phyloP scores from a whole-genome alignment of 2,113 vertebrate species.

The Orycteropus afer region DNA sequence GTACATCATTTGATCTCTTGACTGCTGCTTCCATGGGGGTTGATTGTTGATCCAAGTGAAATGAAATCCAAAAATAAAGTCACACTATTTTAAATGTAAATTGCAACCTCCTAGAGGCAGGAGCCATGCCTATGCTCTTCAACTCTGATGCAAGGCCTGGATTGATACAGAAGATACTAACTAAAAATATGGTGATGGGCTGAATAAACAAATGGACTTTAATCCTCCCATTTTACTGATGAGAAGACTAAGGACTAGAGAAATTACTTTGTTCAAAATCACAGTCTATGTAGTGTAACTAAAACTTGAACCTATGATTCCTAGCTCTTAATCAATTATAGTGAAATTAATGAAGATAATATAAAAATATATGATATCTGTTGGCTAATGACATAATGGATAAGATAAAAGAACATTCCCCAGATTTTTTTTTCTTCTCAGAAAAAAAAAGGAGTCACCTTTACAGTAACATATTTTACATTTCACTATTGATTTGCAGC shows the following conservation, averaged over 20 bases:
- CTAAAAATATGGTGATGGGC: not conserved
- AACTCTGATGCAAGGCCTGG: not conserved
- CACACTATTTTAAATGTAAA: not conserved
- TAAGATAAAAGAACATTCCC: not conserved
- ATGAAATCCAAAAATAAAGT: not conserved
- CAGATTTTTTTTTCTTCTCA: not conserved
- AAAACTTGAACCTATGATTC: not conserved
- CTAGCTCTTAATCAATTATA: not conserved
- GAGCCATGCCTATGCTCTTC: not conserved
- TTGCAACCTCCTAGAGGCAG: not conserved
- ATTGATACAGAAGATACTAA: not conserved
- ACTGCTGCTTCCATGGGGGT: not conserved
- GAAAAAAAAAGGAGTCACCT: not conserved
- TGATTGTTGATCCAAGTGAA: not conserved
- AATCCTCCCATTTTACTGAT: not conserved
- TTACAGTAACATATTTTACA: not conserved
- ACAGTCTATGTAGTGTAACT: not conserved
- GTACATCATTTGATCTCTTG: not conserved
- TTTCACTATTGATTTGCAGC: slow-evolving; percentile 18
- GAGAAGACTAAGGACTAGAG: slow-evolving; percentile 13
- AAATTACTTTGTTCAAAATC: not conserved
- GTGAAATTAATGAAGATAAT: slow-evolving; percentile 25
- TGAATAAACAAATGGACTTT: not conserved
- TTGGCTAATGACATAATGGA: not conserved
- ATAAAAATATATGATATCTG: not conserved